Evolutionary conservation across 2,113 vertebrate species (phyloP), one percentile per base, ranked within the genome.

Genomic region (Falcunculus frontatus): DNA sequence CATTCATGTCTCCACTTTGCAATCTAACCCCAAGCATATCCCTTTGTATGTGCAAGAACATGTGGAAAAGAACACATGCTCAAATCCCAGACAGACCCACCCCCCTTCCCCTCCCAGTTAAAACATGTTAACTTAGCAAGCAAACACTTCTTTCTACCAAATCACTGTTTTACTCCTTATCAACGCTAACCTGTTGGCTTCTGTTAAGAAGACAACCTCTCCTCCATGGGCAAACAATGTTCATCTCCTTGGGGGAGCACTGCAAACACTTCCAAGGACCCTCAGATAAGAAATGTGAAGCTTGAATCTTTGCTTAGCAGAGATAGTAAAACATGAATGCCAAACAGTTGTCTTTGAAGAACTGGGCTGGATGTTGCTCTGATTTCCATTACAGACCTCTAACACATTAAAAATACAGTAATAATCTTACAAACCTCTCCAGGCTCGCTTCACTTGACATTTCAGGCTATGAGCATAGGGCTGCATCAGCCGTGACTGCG

Each of bases 401-500:
- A 95, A 39, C 7, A 62, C 35, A 26, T 81, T 62, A 53, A 74
- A 89, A 90, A 64, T 12, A 62, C 19, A 80, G 5, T 29, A 52
- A 64, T 23, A 49, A 65, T 32, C 67, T 56, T 16, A 56, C 11
- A 85, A 44, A 65, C 9, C 26, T 79, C 57, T 53, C 32, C 41
- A 49, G 47, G 50, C 6, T 87, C 26, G 20, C 37, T 64, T 52
- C 39, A 39, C 17, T 32, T 64, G 19, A 52, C 35, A 42, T 50
- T 19, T 89, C 9, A 25, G 33, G 35, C 32, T 20, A 9, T 13
- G 26, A 3, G 6, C 63, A 41, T 0, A 14, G 32, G 59, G 70
- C 62, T 70, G 39, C 47, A 67, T 33, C 77, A 35, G 17, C 25
- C 1, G 0, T 9, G 42, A 39, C 46, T 32, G 20, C 0, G 0